These are phyloP conservation scores for Epinephelus fuscoguttatus DNA, from an alignment of 2,113 vertebrate species.

Conservation along the genomic window DNA sequence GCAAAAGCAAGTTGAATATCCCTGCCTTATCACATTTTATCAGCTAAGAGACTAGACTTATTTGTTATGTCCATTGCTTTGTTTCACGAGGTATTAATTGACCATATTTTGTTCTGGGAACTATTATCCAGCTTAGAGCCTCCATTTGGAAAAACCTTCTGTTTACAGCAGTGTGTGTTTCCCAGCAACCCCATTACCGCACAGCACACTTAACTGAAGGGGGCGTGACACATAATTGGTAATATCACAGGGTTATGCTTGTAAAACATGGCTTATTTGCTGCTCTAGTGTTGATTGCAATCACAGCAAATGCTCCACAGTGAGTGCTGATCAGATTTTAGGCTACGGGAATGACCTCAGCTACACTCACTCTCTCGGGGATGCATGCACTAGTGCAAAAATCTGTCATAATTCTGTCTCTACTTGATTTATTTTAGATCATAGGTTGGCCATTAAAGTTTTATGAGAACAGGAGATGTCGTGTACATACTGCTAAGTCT, in stretches of 20 bases:
- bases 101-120: constrained; percentile 52
- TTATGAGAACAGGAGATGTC: constrained; percentile 4
- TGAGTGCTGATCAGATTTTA: constrained; percentile 50
- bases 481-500: background rate
- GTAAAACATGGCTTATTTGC: constrained; percentile 57
- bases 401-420: background rate
- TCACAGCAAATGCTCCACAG: constrained; percentile 39
- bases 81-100: constrained; percentile 30
- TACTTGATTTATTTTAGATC: background rate
- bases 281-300: constrained; percentile 62
- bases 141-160: constrained; percentile 45
- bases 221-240: constrained; percentile 55
- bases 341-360: constrained; percentile 17
- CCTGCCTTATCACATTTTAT: background rate
- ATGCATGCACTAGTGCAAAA: constrained; percentile 2
- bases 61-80: background rate
- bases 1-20: too few relatives aligned
- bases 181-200: constrained; percentile 76
- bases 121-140: constrained; percentile 25
- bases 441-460: constrained; percentile 7
- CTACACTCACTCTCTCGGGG: background rate
- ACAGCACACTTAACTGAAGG: constrained; percentile 48
- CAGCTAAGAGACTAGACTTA: background rate
- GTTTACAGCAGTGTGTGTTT: constrained; percentile 73
- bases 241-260: constrained; percentile 56